phyloP scores from a whole-genome alignment of 1,140 invertebrate genomes.

The Acromyrmex heyeri region DNA sequence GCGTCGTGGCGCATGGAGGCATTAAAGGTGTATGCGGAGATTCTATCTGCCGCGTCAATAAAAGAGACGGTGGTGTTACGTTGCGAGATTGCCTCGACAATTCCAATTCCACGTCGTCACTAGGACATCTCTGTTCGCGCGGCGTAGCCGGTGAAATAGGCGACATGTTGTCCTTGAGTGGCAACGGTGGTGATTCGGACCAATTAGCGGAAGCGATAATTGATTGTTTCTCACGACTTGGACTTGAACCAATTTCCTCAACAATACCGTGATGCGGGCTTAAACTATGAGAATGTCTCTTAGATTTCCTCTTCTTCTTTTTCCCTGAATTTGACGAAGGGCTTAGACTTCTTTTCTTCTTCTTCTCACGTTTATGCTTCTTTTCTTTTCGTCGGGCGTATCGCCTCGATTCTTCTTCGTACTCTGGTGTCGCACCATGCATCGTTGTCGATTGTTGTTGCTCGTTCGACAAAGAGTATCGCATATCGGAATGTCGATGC shows the following conservation, averaged over 20 bases:
- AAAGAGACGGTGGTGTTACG: constrained; percentile 81
- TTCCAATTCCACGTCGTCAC: constrained; percentile 84
- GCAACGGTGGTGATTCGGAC: constrained; percentile 81
- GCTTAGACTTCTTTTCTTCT: constrained; percentile 88
- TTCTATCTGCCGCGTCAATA: constrained; percentile 81
- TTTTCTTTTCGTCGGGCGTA: constrained; percentile 88
- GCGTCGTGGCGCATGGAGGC: constrained; percentile 86
- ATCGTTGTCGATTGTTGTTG: constrained; percentile 65
- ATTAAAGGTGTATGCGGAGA: constrained; percentile 88
- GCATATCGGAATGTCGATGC: constrained; percentile 75
- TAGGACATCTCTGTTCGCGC: constrained; percentile 78
- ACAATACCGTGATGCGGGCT: constrained; percentile 84
- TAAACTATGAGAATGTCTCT: constrained; percentile 89
- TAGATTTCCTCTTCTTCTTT: constrained; percentile 90
- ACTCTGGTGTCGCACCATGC: constrained; percentile 77
- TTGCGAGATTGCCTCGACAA: constrained; percentile 78
- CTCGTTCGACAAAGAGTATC: constrained; percentile 74
- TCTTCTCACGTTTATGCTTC: constrained; percentile 90
- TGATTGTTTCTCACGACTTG: constrained; percentile 74
- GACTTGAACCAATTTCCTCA: constrained; percentile 69
- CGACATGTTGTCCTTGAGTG: constrained; percentile 85
- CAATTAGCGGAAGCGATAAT: constrained; percentile 65
- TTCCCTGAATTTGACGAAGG: constrained; percentile 85
- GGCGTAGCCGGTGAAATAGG: constrained; percentile 89
- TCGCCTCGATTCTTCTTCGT: constrained; percentile 82